Evolutionary conservation across 2,888 invertebrate species (phyloP).

Genomic region (Sylvicola cinctus): DNA sequence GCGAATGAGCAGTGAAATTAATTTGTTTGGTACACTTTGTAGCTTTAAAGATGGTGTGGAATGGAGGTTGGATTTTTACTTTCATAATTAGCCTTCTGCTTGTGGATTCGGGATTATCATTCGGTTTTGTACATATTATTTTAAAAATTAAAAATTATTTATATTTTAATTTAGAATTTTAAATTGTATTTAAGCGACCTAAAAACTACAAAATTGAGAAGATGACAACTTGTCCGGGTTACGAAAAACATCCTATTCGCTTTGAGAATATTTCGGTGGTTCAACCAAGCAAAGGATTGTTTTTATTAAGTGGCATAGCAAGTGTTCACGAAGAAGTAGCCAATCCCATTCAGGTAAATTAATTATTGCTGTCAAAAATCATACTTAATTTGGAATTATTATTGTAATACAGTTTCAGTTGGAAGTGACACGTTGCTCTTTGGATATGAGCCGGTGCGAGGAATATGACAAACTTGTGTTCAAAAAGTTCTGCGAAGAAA

Average conservation of each 20-base stretch:
- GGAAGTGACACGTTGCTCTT: neutral
- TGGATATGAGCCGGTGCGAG: neutral
- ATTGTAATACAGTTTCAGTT: neutral
- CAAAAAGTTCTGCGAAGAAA: neutral
- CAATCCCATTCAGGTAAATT: neutral
- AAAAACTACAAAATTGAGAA: neutral
- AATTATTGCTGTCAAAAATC: too few species aligned
- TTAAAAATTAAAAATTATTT: too few species aligned
- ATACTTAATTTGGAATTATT: too few species aligned
- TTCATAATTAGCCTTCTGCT: too few species aligned
- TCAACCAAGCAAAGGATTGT: neutral
- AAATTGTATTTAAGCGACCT: slow-evolving; percentile 1
- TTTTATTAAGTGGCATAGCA: neutral
- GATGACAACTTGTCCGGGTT: neutral
- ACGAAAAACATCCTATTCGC: neutral
- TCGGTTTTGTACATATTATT: too few species aligned
- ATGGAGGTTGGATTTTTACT: too few species aligned
- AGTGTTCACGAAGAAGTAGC: neutral
- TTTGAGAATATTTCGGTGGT: neutral
- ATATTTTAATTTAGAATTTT: too few species aligned
- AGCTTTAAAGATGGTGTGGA: too few species aligned
- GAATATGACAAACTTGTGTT: neutral
- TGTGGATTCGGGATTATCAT: too few species aligned
- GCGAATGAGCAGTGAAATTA: too few species aligned
- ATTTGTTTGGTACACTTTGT: too few species aligned